A percentile compares a stretch with the other conserved stretches of the same genome.
phyloP scores from a whole-genome alignment of 2,888 invertebrate genomes.

The Cancer borealis region DNA sequence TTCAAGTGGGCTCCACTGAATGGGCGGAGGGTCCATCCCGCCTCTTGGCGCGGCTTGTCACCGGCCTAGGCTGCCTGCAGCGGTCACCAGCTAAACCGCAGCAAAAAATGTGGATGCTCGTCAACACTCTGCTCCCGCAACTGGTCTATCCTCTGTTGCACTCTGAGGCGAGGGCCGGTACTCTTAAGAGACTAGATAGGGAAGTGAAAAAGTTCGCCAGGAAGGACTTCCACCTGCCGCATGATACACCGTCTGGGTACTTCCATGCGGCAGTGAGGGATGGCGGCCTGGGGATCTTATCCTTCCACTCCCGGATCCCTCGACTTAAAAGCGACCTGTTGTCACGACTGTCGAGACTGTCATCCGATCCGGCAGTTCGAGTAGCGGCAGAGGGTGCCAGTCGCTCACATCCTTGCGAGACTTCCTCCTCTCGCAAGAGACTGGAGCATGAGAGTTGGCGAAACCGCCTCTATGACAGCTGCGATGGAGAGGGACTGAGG shows the following conservation, averaged over 20 bases:
- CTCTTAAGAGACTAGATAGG: not conserved
- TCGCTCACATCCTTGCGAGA: too few species aligned
- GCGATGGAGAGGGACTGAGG: too few species aligned
- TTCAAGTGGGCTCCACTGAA: not conserved
- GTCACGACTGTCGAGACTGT: too few species aligned
- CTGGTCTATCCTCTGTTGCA: not conserved
- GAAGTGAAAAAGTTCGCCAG: not conserved
- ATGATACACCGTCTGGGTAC: not conserved
- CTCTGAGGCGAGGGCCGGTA: not conserved
- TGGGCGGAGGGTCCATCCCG: not conserved
- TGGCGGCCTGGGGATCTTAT: too few species aligned
- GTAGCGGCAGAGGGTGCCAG: too few species aligned
- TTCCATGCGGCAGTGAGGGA: too few species aligned
- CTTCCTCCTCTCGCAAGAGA: too few species aligned
- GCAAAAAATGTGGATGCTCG: not conserved
- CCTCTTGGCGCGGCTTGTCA: not conserved
- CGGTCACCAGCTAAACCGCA: not conserved
- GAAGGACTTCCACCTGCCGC: not conserved
- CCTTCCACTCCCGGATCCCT: too few species aligned
- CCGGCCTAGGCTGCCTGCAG: not conserved
- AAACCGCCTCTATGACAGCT: too few species aligned
- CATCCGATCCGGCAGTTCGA: too few species aligned
- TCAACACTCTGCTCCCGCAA: not conserved
- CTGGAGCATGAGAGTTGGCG: too few species aligned
- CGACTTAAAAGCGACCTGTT: too few species aligned